Base-by-base conservation (phyloP, 2,888 invertebrate genomes). In the Sturmia bella region DNA sequence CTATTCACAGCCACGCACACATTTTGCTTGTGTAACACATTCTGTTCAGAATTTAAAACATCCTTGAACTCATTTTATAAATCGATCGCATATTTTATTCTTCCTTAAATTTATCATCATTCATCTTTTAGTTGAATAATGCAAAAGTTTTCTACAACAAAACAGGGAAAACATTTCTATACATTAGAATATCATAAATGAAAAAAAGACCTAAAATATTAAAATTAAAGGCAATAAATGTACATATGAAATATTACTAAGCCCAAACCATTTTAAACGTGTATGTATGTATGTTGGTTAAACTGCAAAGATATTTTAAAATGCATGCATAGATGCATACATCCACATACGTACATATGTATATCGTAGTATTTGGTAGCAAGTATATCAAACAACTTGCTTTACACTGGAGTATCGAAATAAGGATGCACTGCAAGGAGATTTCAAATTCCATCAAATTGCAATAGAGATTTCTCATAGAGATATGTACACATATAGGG, bases 171-270 rank as follows among this genome's bases (percentile, higher is more conserved):
- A 50, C 15, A 61, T 27, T 41, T 45, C 17, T 4, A 2, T 39
- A 11, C 15, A 63, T 74, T 37, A 12, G n/a, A 48, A 2, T 68
- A 52, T 68, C 68, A 76, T 75, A 68, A 68, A 75, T 75, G 15
- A 43, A 37, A 27, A 68, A 59, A 15, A 13, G 2, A 9, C 9
- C 3, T 9, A 56, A 12, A 32, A 4, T 43, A 7, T 39, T 19
- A 15, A 68, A 59, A 52, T 48, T 66, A 59, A 43, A 68, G 50
- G 21, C 66, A 68, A 52, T 68, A 75, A 68, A 68, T 41, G 66
- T 50, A 21, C 68, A 59, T 68, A 37, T 24, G 24, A 32, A 68
- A 52, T 68, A n/a, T 54, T 21, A 13, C 19, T 48, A 66, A 57
- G n/a, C 41, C 17, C 27, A 17, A 66, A 50, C 50, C 27, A 48